Evolutionary conservation across 1,140 invertebrate genomes (phyloP), one percentile per base, ranked within the genome.

Genomic region (Macrostomum lignano): DNA sequence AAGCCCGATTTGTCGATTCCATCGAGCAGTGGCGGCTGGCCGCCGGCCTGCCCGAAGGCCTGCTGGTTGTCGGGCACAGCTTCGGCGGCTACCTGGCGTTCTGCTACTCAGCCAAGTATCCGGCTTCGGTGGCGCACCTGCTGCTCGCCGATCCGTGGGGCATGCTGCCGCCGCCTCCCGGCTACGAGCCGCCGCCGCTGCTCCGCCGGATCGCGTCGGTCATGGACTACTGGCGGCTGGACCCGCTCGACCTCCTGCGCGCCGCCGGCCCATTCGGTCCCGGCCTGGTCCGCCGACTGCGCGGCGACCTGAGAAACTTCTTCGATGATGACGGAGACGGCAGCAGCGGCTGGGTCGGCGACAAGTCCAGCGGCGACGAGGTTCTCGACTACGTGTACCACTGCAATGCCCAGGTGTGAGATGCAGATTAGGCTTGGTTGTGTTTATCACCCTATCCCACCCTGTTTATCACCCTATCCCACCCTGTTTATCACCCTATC

Each of bases 61-160:
- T 91, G 29, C 47, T 94, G 10, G 10, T 24, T 13, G 52, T 93
- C 2, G 86, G 84, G 0, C 86, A 94, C 55, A 88, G 78, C 37
- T 72, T 91, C 59, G 86, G 86, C 28, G 86, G 75, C 2, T 96
- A 74, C 61, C 62, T 96, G 21, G 74, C 76, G 2, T 69, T 74
- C n/a, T 72, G 78, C 0, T 94, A 93, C 60, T 67, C 78, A 0
- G 64, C 91, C 4, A 33, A 33, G n/a, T n/a, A 33, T 20, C 20
- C 19, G 10, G 23, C 24, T 10, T 25, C 13, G 31, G 20, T 17
- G 17, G 4, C 11, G 25, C 31, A 93, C 58, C 55, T 94, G 1
- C 72, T 94, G 40, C 58, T 94, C 15, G 78, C 77, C 1, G 88
- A 96, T 60, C 79, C 86, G 0, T 96, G 86, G 86, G 88, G 88